These are phyloP conservation scores for Nephrotoma flavescens DNA, from an alignment of 2,888 invertebrate species.

Conservation along the genomic window DNA sequence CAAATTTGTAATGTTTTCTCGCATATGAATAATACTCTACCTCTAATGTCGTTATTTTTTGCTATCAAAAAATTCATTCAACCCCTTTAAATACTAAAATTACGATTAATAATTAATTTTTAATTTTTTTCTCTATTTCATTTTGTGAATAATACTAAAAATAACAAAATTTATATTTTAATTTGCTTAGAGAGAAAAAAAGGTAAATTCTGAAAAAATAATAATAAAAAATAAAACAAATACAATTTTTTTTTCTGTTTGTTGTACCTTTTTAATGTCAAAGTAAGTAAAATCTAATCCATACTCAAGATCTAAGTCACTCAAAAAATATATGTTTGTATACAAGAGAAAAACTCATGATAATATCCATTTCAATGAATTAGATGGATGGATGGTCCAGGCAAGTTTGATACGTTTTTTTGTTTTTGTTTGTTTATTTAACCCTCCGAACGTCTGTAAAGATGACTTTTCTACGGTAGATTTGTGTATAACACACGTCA, in stretches of 20 bases:
- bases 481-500: background rate
- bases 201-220: background rate
- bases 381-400: background rate
- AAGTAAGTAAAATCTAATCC: background rate
- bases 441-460: background rate
- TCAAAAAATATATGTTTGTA: background rate
- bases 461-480: background rate
- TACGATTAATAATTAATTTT: background rate
- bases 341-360: background rate
- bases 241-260: background rate
- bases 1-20: background rate
- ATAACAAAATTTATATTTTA: background rate
- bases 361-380: background rate
- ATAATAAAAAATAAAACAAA: background rate
- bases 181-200: background rate
- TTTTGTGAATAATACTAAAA: background rate
- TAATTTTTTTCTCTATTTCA: background rate
- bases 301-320: background rate
- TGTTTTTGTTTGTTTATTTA: background rate
- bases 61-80: background rate
- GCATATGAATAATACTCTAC: background rate
- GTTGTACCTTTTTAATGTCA: background rate
- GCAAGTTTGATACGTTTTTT: background rate
- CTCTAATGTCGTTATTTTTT: background rate
- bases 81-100: background rate